Base-by-base conservation (phyloP, 1,140 invertebrate species). In the Pollicipes pollicipes region DNA sequence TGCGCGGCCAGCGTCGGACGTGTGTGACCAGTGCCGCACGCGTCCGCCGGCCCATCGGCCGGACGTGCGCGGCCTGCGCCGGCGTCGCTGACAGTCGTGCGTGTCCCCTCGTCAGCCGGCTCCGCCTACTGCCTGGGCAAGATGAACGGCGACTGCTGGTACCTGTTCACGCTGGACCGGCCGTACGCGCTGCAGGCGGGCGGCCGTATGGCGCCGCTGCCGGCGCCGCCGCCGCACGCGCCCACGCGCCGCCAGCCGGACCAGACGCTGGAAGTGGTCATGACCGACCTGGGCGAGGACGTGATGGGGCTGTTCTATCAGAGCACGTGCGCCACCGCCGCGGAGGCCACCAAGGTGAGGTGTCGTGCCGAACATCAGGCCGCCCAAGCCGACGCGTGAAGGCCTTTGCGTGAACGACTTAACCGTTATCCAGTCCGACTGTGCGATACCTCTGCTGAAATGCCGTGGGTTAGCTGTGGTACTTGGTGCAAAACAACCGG, bases 211-310 rank as follows among this genome's bases (percentile, higher is more conserved):
- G 64, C 10, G 1, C 64, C 28, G 28, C 27, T 29, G 28, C 6
- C 28, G 6, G 28, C 64, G 10, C 27, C 64, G 28, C 3, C 64
- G 17, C 6, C 24, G 63, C 68, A 68, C 30, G 67, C 72, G 77
- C 71, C 74, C 79, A 68, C 76, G 76, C 70, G 77, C 79, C 0
- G 76, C 16, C 88, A 91, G 75, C 87, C 91, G 0, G 95, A 98
- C 82, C 94, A 98, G 81, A 97, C 95, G 28, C 83, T 95, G 73
- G 93, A 96, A 80, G 90, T 95, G 74, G 83, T 95, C 26, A 96
- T 96, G 93, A 91, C 90, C 21, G 87, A 94, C 76, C 81, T 95
- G 64, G 92, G 97, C 80, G 87, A 87, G 0, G 84, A 89, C 24
- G 85, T 95, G 24, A 97, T 98, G 92, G 82, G 86, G 63, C 88